Percentiles rank a stretch among this genome's conserved stretches.
Evolutionary conservation across 2,113 vertebrate genomes (phyloP).

Genomic region (Pimephales promelas): DNA sequence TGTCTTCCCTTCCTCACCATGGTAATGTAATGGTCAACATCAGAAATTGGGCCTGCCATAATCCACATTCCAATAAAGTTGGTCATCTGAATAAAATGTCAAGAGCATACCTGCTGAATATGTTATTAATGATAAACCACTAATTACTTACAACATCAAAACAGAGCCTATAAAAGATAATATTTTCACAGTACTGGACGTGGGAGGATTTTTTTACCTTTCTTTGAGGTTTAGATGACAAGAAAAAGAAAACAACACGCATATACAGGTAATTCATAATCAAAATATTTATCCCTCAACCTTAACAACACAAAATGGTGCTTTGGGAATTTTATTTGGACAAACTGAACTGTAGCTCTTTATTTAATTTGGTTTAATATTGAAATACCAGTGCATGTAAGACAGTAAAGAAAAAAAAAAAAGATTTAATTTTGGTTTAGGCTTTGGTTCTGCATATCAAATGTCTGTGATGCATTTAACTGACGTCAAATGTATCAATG

Average conservation of each 20-base stretch:
- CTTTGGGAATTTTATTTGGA: background rate
- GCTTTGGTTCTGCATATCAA: background rate
- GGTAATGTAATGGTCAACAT: background rate
- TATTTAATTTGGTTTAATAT: background rate
- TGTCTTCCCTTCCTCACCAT: background rate
- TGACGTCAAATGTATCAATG: background rate
- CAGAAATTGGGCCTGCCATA: background rate
- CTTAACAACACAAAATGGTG: slow-evolving; percentile 9
- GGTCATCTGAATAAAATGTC: slow-evolving; percentile 27
- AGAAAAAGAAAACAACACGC: slow-evolving; percentile 22
- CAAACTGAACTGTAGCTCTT: background rate
- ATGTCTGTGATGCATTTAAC: background rate
- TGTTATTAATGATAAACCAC: slow-evolving; percentile 51
- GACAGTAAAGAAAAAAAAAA: background rate
- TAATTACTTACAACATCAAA: slow-evolving; percentile 15
- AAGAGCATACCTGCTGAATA: slow-evolving; percentile 13
- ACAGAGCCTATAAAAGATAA: slow-evolving; percentile 6
- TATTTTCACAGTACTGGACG: slow-evolving; percentile 8
- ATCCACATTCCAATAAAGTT: slow-evolving; percentile 35
- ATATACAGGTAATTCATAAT: slow-evolving; percentile 1
- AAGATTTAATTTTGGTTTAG: background rate
- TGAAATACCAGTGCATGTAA: background rate
- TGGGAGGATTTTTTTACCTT: slow-evolving; percentile 4
- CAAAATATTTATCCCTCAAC: slow-evolving; percentile 3
- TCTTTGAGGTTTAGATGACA: slow-evolving; percentile 15